phyloP scores from a whole-genome alignment of 2,888 invertebrate genomes.

The Ephialtes manifestator region DNA sequence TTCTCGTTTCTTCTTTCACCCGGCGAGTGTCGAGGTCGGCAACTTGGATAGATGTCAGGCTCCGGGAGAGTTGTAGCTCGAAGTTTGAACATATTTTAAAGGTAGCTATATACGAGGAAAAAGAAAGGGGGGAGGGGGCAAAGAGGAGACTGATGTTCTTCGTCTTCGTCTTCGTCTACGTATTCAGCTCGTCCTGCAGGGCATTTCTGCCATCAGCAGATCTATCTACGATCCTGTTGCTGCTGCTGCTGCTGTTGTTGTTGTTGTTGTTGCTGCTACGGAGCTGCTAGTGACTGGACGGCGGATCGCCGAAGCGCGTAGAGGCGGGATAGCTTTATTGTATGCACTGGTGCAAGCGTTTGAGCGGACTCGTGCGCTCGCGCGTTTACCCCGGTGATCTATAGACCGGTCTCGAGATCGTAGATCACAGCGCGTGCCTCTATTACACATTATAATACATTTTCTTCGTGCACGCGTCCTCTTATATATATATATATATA shows the following conservation, averaged over 20 bases:
- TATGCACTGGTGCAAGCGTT: conserved; percentile 38
- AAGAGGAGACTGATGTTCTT: conserved; percentile 22
- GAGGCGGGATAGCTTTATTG: conserved; percentile 65
- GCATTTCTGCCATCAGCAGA: conserved; percentile 54
- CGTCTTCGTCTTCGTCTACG: conserved; percentile 44
- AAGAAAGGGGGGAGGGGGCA: background rate
- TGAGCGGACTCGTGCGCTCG: conserved; percentile 43
- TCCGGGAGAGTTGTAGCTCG: conserved; percentile 50
- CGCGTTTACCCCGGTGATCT: conserved; percentile 69
- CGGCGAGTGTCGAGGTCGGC: conserved; percentile 62
- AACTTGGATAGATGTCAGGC: conserved; percentile 57
- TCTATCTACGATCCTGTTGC: conserved; percentile 57
- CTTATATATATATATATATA: conserved; percentile 21
- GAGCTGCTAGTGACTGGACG: conserved; percentile 45
- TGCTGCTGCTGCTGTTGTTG: conserved; percentile 48
- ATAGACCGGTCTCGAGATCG: conserved; percentile 72
- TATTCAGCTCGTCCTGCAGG: conserved; percentile 49
- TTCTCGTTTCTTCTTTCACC: conserved; percentile 22
- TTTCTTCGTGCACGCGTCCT: conserved; percentile 64
- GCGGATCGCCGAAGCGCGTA: conserved; percentile 30
- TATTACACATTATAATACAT: conserved; percentile 74
- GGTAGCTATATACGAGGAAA: conserved; percentile 3
- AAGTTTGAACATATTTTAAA: conserved; percentile 54
- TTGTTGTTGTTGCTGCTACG: conserved; percentile 34
- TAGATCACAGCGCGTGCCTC: conserved; percentile 74